A percentile compares a stretch with the other conserved stretches of the same genome.
phyloP scores from a whole-genome alignment of 2,888 invertebrate species.

The Apamea crenata region DNA sequence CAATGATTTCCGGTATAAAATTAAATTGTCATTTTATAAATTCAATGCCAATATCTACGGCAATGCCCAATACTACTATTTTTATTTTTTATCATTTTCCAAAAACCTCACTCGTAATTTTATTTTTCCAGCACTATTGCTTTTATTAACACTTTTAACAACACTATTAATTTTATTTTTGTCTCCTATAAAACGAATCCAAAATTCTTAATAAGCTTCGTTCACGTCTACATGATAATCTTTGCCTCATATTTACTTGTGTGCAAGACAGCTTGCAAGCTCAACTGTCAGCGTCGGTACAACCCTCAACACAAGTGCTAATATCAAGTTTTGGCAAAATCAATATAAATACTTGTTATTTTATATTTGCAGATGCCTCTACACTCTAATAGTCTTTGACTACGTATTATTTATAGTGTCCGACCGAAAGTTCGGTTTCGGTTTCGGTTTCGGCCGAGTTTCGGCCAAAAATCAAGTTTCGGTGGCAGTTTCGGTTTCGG shows the following conservation, averaged over 20 bases:
- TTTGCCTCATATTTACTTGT: constrained; percentile 69
- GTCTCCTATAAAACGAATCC: background rate
- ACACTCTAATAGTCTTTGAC: constrained; percentile 25
- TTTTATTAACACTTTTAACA: too few species aligned
- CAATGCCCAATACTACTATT: background rate
- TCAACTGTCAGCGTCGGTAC: constrained; percentile 71
- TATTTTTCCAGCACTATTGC: too few species aligned
- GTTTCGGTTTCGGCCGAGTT: too few species aligned
- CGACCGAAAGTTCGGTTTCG: too few species aligned
- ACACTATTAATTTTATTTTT: background rate
- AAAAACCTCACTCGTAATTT: too few species aligned
- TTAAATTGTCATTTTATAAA: background rate
- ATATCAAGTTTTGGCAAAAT: constrained; percentile 20
- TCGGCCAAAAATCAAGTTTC: too few species aligned
- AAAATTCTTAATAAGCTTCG: background rate
- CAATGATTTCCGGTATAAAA: background rate
- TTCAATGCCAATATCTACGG: background rate
- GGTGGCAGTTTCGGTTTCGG: too few species aligned
- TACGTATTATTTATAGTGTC: constrained; percentile 22
- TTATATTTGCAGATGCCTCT: constrained; percentile 17
- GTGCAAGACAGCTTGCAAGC: constrained; percentile 74
- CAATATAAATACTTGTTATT: background rate
- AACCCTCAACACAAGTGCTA: constrained; percentile 47
- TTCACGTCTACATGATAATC: constrained; percentile 63
- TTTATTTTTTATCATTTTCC: background rate